These are phyloP conservation scores for Esox masquinongy DNA, from an alignment of 2,797 vertebrate genomes.

Conservation along the genomic window DNA sequence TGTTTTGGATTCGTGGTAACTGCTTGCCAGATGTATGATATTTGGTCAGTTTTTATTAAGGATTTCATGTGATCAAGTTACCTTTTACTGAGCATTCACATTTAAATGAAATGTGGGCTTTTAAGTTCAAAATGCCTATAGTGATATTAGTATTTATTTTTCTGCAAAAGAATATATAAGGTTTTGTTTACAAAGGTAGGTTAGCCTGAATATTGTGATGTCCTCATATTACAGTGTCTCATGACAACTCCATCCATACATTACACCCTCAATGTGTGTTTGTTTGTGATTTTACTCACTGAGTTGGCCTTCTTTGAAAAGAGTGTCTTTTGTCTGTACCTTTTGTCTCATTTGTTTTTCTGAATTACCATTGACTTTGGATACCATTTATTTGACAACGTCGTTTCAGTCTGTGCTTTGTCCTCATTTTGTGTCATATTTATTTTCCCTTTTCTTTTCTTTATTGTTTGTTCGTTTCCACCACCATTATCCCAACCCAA, in stretches of 20 bases:
- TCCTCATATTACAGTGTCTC: conserved; percentile 62
- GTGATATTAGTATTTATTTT: neutral
- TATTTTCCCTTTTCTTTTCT: conserved; percentile 67
- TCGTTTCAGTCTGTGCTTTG: conserved; percentile 69
- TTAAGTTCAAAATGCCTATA: conserved; percentile 15
- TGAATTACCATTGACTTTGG: conserved; percentile 76
- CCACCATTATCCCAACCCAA: conserved; percentile 70
- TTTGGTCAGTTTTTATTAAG: conserved; percentile 39
- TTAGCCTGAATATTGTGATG: conserved; percentile 74
- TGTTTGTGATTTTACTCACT: conserved; percentile 72
- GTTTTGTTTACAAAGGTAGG: conserved; percentile 83
- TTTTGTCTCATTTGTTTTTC: conserved; percentile 65
- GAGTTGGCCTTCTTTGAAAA: conserved; percentile 73
- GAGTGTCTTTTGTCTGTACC: conserved; percentile 71
- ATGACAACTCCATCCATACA: conserved; percentile 76
- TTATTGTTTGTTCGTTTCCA: conserved; percentile 73
- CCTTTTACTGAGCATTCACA: conserved; percentile 21
- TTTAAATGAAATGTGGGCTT: conserved; percentile 1
- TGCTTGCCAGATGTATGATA: conserved; percentile 75
- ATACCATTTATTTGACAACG: conserved; percentile 61
- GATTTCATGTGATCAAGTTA: conserved; percentile 25
- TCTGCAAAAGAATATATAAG: conserved; percentile 28
- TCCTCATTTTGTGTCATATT: conserved; percentile 85
- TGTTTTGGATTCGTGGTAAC: conserved; percentile 87
- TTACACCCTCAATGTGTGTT: conserved; percentile 75